Percentiles rank a stretch among this genome's conserved stretches.
These are phyloP conservation scores for Corythoichthys haematopterus DNA, from an alignment of 2,113 vertebrate genomes.

Conservation along the genomic window DNA sequence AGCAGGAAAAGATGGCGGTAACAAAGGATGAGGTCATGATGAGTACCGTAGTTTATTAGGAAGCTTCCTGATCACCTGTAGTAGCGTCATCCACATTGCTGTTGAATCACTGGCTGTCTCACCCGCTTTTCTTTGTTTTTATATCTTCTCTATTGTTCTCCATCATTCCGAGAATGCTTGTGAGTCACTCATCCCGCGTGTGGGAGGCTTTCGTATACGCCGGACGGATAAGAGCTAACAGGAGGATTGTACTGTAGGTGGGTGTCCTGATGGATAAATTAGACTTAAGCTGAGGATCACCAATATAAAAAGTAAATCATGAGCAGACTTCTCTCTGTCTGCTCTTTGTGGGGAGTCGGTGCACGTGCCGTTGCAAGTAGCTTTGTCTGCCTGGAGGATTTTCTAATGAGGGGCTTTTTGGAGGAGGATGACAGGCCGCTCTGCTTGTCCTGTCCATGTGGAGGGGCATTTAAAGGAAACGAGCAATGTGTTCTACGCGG, in stretches of 20 bases:
- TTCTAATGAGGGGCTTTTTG: slow-evolving; percentile 71
- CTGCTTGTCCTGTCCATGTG: slow-evolving; percentile 35
- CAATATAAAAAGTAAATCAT: slow-evolving; percentile 30
- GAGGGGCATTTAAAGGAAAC: slow-evolving; percentile 52
- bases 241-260: slow-evolving; percentile 17
- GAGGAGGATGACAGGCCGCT: slow-evolving; percentile 64
- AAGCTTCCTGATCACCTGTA: slow-evolving; percentile 8
- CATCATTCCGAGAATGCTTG: slow-evolving; percentile 1
- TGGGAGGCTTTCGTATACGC: slow-evolving; percentile 5
- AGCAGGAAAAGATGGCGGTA: slow-evolving; percentile 31
- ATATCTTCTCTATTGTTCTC: not conserved
- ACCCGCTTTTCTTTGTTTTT: not conserved
- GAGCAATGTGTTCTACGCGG: slow-evolving; percentile 40
- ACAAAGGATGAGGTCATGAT: slow-evolving; percentile 38
- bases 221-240: slow-evolving; percentile 11
- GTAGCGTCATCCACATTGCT: not conserved
- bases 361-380: slow-evolving; percentile 59
- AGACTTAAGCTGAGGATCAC: slow-evolving; percentile 13
- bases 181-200: not conserved
- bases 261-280: slow-evolving; percentile 19
- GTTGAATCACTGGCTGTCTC: slow-evolving; percentile 22
- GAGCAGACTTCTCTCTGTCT: slow-evolving; percentile 55
- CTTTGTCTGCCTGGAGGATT: slow-evolving; percentile 63
- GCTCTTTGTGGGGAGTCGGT: slow-evolving; percentile 53
- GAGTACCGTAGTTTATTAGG: slow-evolving; percentile 9